Evolutionary conservation across 2,797 vertebrate genomes (phyloP), one percentile per base, ranked within the genome.

Genomic region (Sebastiscus tertius): DNA sequence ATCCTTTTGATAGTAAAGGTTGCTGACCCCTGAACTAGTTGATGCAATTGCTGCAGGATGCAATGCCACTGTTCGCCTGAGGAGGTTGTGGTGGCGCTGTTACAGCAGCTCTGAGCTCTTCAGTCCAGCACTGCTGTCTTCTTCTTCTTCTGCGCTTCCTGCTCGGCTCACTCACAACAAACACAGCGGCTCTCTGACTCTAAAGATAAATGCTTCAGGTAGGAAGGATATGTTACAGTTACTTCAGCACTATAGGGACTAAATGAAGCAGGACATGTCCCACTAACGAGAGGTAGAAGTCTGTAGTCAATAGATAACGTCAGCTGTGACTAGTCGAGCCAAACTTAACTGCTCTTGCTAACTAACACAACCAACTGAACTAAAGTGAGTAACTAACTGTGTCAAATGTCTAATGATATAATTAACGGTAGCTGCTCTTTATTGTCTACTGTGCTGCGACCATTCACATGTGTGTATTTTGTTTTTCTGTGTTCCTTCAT

Each of bases 61-160:
- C 75, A 90, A 11, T 92, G 0, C 33, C 63, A 3, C 0, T 2
- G 13, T 10, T 1, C 3, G 20, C 91, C 92, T 73, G 55, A 13
- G 22, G 11, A n/a, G 0, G 27, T 3, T 16, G 16, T 36, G 20
- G 18, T 3, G 91, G 90, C 89, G 93, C 92, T 94, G 89, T 88
- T 87, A n/a, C 24, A 90, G 26, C 2, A 1, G 8, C 52, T 8
- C 8, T 26, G 8, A 16, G 34, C 8, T 39, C 18, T 52, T 58
- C 29, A 34, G 29, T 3, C 3, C 61, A 26, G 20, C 61, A 1
- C 33, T 2, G 52, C 39, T 26, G 1, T 54, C 46, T 22, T 64
- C 5, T 26, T 83, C 87, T 86, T 81, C 87, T 86, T 81, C 82
- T 86, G 11, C 64, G 52, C 20, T 86, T 85, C 69, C 67, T 72